Evolutionary conservation across 2,888 invertebrate genomes (phyloP), one percentile per base, ranked within the genome.

Genomic region (Chrysolina oricalcia): DNA sequence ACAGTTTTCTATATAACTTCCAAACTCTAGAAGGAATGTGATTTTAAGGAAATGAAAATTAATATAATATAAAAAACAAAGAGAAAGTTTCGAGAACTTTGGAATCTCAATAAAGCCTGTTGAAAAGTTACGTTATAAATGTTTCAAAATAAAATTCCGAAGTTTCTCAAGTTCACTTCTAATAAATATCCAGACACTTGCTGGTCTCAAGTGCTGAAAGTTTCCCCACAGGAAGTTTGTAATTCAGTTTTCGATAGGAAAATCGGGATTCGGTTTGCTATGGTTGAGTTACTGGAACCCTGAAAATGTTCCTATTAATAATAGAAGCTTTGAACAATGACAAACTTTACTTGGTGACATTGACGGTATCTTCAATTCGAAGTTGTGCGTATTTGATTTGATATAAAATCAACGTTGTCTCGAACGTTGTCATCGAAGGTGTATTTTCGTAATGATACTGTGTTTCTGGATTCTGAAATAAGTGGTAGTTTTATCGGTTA

Each of bases 201-300:
- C 50, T 19, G 19, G 50, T 50, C 19, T 19, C 6, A 17, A 50
- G 50, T 50, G 50, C 17, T 1, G 50, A 17, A 50, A 50, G 17
- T 50, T 50, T 50, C 50, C 19, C 50, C n/a, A 19, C 19, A 50
- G 50, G 19, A 50, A 50, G 50, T 50, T 50, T 17, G 50, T 50
- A 50, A 50, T 46, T 19, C 19, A 19, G 50, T 50, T 50, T 19
- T 9, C n/a, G 17, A 10, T 50, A 17, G 6, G 50, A 46, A 17
- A 19, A 50, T 8, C n/a, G 50, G 19, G 43, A 15, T 3, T 2
- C 50, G 19, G 50, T 9, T 50, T 1, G 8, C 9, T 50, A 19
- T 50, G 11, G 50, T 50, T 50, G 50, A 43, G 43, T 3, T 11
- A 43, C 13, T 8, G 15, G 15, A 43, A 35, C 35, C 35, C 35